Base-by-base conservation (phyloP, 2,888 invertebrate genomes). In the Andrena camellia region DNA sequence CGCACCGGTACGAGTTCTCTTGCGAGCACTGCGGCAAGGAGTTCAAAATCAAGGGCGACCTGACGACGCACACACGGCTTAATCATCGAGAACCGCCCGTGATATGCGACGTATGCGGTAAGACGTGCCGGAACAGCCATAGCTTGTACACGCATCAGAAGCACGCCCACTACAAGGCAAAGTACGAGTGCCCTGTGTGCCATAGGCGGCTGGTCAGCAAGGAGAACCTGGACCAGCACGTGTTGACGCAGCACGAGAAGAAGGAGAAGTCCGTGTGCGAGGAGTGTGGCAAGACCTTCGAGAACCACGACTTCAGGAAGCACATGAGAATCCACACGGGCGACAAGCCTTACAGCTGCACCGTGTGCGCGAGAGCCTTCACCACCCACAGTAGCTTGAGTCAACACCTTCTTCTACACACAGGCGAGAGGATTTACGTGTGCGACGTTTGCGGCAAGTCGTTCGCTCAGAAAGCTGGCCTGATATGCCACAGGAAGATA, bases 1-100 rank as follows among this genome's bases (percentile, higher is more conserved):
- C 90, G 0, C 86, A 91, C 3, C 88, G 83, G 0, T 92, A 89
- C 69, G 83, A 87, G 35, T 91, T 86, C 85, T 84, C 85, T 13
- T 92, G 92, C 77, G 85, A 92, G 26, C 72, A 85, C 0, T 92
- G 92, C 52, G 90, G 86, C 10, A 92, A 92, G 54, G 86, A 89
- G 66, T 92, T 90, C 79, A 92, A 92, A 72, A 85, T 90, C 66
- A 87, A 88, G 26, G 89, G 91, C 2, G 91, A 91, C 17, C 83
- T 90, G 2, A 88, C 88, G 0, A 91, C 87, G 4, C 91, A 91
- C 76, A 88, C 77, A 0, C 74, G 90, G 0, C 75, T 91, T 59
- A 86, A 85, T 20, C 91, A 91, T 23, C 64, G 66, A 0, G 90
- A 90, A 23, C 66, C 86, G 0, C 85, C 87, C 0, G 85, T 90